Percentiles rank a stretch among this genome's conserved stretches.
These are phyloP conservation scores for Lerema accius DNA, from an alignment of 1,140 invertebrate genomes.

Conservation along the genomic window DNA sequence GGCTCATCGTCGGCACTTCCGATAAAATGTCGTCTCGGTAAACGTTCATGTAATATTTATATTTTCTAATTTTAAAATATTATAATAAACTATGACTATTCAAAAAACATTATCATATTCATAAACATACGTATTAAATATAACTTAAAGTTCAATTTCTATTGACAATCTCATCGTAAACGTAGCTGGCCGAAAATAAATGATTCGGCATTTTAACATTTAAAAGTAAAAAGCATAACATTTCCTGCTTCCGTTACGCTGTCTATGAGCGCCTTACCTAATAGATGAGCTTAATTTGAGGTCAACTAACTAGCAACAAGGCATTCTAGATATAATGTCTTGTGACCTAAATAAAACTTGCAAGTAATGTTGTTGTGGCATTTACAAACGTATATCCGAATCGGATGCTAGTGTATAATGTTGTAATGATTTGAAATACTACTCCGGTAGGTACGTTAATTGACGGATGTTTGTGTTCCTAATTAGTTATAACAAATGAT, in stretches of 20 bases:
- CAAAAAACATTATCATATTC: no score
- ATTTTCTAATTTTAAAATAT: slow-evolving; percentile 12
- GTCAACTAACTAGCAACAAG: background rate
- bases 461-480: no score
- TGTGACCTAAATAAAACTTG: background rate
- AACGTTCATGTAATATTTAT: slow-evolving; percentile 10
- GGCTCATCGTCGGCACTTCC: slow-evolving; percentile 82
- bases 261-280: slow-evolving; percentile 26
- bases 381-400: background rate
- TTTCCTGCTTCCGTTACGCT: slow-evolving; percentile 37
- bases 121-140: no score
- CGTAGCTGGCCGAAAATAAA: slow-evolving; percentile 7
- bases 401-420: no score
- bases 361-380: background rate
- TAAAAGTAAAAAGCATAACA: slow-evolving; percentile 28
- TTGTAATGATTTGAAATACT: no score
- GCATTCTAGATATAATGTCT: background rate
- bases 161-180: background rate
- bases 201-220: slow-evolving; percentile 18
- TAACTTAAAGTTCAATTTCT: slow-evolving; percentile 2
- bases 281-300: background rate
- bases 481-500: no score
- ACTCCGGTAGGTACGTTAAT: no score
- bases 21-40: slow-evolving; percentile 34
- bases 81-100: background rate